Base-by-base conservation (phyloP, 2,797 vertebrate species). In the Esox masquinongy region DNA sequence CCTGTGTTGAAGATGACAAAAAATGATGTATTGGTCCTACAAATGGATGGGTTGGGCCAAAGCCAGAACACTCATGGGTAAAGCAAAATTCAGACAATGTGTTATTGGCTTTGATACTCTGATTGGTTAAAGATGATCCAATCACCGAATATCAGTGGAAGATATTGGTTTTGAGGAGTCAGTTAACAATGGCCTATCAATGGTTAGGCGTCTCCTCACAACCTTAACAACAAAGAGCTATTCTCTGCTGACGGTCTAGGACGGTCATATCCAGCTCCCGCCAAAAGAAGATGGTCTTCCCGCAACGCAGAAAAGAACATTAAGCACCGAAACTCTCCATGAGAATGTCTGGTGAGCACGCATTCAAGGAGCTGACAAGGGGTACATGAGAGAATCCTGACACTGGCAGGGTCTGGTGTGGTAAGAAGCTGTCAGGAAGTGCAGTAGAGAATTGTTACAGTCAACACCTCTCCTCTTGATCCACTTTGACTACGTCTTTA, bases 401-500 rank as follows among this genome's bases (percentile, higher is more conserved):
- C 63, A 79, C 72, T 86, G 85, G 82, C 87, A 31, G 82, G 82
- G 26, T 64, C 61, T 66, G 63, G 12, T 8, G 67, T 68, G 63
- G 51, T 68, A 73, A 34, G 19, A 79, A 69, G 73, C 74, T 74
- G 73, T 47, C 72, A 73, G 15, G 36, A 16, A 17, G 72, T n/a
- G 19, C n/a, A 56, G 19, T 16, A n/a, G 51, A 73, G 34, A 26
- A 39, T 17, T 69, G 74, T 29, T 68, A 56, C 29, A 56, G 31
- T 75, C 66, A 56, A 56, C 66, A 39, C 73, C 8, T 66, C 70
- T 74, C 74, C 31, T 68, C 51, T 80, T 90, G 87, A 88, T 84
- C 85, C 86, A 86, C 82, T 86, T 88, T 82, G 74, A 76, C 69
- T 83, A 81, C 89, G n/a, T 91, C 77, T 83, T 83, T 83, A 85